Conservation (phyloP, 1,140 invertebrate species). For the Oscheius sp. region DNA sequence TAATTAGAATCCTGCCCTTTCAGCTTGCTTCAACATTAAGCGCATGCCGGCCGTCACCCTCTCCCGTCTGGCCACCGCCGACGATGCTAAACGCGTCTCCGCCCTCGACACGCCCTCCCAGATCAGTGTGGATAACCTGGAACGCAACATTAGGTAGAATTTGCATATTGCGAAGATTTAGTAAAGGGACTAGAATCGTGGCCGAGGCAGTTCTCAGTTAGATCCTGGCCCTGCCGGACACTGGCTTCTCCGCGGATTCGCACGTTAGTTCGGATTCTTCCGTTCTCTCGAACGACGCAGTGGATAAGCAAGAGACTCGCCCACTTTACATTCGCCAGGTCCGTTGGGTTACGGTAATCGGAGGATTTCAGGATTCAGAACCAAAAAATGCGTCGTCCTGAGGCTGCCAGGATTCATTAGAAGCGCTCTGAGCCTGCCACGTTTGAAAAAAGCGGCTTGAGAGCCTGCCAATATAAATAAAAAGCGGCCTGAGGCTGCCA, state of each 20-base stretch:
- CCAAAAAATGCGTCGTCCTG: too few species aligned
- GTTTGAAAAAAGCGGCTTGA: too few species aligned
- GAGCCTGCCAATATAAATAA: too few species aligned
- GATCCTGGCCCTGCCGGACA: conserved; percentile 72
- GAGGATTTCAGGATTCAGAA: too few species aligned
- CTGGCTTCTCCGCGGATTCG: conserved; percentile 62
- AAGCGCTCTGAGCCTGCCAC: too few species aligned
- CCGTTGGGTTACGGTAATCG: background rate
- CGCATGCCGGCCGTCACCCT: conserved; percentile 85
- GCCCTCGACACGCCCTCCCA: conserved; percentile 61
- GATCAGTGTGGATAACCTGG: conserved; percentile 69
- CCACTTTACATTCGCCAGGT: conserved; percentile 17
- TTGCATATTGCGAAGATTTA: background rate
- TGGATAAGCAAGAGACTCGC: conserved; percentile 21
- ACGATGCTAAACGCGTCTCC: conserved; percentile 61
- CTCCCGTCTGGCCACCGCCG: conserved; percentile 71
- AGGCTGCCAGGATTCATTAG: too few species aligned
- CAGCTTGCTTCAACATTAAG: conserved; percentile 75
- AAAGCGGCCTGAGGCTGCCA: too few species aligned
- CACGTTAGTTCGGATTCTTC: conserved; percentile 1
- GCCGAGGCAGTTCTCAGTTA: conserved; percentile 79
- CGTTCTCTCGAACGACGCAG: conserved; percentile 17
- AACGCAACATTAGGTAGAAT: conserved; percentile 68
- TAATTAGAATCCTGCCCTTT: background rate
- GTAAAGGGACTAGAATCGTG: conserved; percentile 68